phyloP scores from a whole-genome alignment of 2,113 vertebrate species.

The Xiphorhynchus elegans region DNA sequence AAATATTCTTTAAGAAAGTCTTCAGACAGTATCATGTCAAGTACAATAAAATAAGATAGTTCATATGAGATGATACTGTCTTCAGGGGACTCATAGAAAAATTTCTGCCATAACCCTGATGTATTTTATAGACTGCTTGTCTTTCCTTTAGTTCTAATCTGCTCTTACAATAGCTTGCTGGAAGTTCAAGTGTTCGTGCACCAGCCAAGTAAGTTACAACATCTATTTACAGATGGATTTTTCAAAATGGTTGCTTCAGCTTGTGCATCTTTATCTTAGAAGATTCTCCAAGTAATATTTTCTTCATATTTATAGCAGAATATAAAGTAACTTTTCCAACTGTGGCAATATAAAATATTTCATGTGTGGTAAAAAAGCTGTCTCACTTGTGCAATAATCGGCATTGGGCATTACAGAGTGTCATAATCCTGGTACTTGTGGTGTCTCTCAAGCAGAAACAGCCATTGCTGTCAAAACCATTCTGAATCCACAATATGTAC shows the following conservation, averaged over 20 bases:
- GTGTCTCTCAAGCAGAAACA: conserved; percentile 9
- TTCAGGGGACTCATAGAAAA: background rate
- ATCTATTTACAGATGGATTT: background rate
- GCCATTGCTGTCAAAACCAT: background rate
- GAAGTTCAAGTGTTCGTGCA: background rate
- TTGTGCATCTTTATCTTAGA: background rate
- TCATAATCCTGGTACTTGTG: background rate
- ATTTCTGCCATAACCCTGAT: background rate
- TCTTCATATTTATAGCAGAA: background rate
- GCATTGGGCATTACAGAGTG: background rate
- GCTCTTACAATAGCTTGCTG: background rate
- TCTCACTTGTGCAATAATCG: background rate
- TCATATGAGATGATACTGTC: background rate
- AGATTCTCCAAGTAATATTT: conserved; percentile 11
- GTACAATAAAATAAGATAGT: background rate
- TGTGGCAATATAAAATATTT: background rate
- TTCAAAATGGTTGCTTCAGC: background rate
- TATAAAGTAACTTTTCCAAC: background rate
- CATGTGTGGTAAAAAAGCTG: background rate
- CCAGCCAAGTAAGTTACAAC: background rate
- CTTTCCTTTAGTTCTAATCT: background rate
- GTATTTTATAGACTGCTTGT: background rate
- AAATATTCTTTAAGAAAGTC: background rate
- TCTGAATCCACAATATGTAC: background rate
- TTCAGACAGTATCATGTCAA: background rate